phyloP scores from a whole-genome alignment of 37 sponge, comb jelly and placozoan species.

The Diacarnus erythraeanus region DNA sequence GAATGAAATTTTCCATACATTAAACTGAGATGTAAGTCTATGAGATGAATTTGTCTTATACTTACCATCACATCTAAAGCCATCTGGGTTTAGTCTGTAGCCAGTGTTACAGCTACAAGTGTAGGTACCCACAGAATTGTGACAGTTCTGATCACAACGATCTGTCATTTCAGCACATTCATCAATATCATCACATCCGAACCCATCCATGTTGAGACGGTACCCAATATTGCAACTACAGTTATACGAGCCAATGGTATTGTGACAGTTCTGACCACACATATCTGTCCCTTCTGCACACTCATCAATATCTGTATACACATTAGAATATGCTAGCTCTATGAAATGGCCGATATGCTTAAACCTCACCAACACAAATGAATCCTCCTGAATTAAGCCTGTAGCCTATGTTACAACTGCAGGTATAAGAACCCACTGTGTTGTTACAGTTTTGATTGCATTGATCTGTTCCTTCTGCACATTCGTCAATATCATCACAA shows the following conservation, averaged over 20 bases:
- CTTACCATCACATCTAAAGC: not conserved
- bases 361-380: not conserved
- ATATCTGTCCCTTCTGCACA: not conserved
- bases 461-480: not conserved
- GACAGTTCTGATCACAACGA: not conserved
- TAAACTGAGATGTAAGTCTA: not conserved
- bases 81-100: not conserved
- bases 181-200: constrained; percentile 15
- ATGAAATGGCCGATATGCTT: too few relatives aligned
- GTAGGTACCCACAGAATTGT: not conserved
- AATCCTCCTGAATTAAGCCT: not conserved
- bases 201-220: constrained; percentile 9
- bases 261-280: constrained; percentile 29
- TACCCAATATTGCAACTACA: constrained; percentile 50
- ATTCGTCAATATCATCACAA: too few relatives aligned
- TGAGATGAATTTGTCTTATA: not conserved
- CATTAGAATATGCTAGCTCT: too few relatives aligned
- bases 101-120: not conserved
- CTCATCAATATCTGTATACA: constrained; percentile 27
- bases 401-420: not conserved
- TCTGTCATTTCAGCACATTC: not conserved
- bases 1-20: too few relatives aligned
- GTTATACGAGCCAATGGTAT: constrained; percentile 38
- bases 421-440: not conserved
- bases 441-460: not conserved